A percentile compares a stretch with the other conserved stretches of the same genome.
These are phyloP conservation scores for Petrolisthes cinctipes DNA, from an alignment of 2,888 invertebrate genomes.

Conservation along the genomic window DNA sequence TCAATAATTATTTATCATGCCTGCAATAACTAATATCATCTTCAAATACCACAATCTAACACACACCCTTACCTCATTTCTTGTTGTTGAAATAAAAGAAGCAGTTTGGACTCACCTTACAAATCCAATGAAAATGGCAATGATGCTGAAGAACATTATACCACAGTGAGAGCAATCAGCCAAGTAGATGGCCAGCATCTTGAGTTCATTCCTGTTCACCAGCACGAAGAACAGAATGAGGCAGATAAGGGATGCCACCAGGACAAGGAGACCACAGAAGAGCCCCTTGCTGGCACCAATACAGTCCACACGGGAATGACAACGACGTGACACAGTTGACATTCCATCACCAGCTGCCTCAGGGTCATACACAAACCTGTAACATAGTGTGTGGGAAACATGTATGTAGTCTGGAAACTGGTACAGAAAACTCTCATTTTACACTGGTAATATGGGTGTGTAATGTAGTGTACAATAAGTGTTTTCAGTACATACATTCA, in stretches of 20 bases:
- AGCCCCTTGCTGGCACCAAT: conserved; percentile 86
- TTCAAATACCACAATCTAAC: too few relatives aligned
- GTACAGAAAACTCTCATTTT: neutral
- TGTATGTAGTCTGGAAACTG: neutral
- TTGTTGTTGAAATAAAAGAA: too few relatives aligned
- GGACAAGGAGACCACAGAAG: conserved; percentile 88
- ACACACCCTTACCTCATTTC: too few relatives aligned
- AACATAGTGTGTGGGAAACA: neutral
- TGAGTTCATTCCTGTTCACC: conserved; percentile 81
- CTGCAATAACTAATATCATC: too few relatives aligned
- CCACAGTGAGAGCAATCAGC: conserved; percentile 92
- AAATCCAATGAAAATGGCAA: conserved; percentile 91
- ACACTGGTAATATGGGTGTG: neutral
- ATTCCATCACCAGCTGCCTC: conserved; percentile 63
- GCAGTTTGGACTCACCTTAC: conserved; percentile 77
- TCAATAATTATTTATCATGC: too few relatives aligned
- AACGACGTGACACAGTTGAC: conserved; percentile 62
- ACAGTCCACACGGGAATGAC: conserved; percentile 80
- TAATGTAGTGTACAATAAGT: too few relatives aligned
- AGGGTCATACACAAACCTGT: conserved; percentile 63
- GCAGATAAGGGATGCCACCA: conserved; percentile 91
- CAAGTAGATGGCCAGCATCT: conserved; percentile 87
- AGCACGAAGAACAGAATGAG: conserved; percentile 96
- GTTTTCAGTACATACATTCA: too few relatives aligned
- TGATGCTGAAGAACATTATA: conserved; percentile 86